Percentiles rank a stretch among this genome's conserved stretches.
Evolutionary conservation across 53 echinoderm and acorn worm genomes (phyloP).

Genomic region (Zoroaster sp.): DNA sequence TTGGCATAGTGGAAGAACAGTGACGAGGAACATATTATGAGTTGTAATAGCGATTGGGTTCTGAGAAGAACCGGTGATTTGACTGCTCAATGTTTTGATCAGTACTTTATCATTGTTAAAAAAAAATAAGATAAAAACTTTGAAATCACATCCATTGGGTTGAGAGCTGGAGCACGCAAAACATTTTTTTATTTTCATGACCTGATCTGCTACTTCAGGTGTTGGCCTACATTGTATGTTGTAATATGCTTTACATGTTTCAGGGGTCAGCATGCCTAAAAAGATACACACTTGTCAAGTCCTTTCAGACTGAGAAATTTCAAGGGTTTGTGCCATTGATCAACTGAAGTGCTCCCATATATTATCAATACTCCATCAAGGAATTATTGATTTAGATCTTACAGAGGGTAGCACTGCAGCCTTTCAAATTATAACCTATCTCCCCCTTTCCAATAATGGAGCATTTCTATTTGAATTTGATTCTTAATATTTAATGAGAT

Average conservation of each 20-base stretch:
- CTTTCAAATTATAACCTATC: not conserved
- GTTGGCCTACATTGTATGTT: too few relatives aligned
- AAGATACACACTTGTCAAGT: not conserved
- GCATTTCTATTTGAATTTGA: not conserved
- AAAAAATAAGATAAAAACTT: not conserved
- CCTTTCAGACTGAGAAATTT: not conserved
- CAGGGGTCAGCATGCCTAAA: not conserved
- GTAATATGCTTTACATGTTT: not conserved
- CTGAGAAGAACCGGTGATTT: not conserved
- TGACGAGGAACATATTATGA: too few relatives aligned
- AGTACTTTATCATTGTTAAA: not conserved
- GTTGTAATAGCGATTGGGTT: too few relatives aligned
- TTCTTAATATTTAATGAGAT: not conserved
- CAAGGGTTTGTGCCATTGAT: constrained; percentile 20
- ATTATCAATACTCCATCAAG: not conserved
- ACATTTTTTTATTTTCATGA: not conserved
- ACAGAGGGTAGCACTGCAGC: not conserved
- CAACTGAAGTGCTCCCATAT: not conserved
- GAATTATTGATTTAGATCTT: constrained; percentile 2
- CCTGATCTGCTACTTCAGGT: not conserved
- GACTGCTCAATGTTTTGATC: not conserved
- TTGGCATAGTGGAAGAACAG: too few relatives aligned
- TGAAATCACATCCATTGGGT: not conserved
- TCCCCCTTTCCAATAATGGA: not conserved
- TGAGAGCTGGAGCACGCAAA: not conserved